Evolutionary conservation across 2,797 vertebrate genomes (phyloP), one percentile per base, ranked within the genome.

Genomic region (Lophura swinhoii): DNA sequence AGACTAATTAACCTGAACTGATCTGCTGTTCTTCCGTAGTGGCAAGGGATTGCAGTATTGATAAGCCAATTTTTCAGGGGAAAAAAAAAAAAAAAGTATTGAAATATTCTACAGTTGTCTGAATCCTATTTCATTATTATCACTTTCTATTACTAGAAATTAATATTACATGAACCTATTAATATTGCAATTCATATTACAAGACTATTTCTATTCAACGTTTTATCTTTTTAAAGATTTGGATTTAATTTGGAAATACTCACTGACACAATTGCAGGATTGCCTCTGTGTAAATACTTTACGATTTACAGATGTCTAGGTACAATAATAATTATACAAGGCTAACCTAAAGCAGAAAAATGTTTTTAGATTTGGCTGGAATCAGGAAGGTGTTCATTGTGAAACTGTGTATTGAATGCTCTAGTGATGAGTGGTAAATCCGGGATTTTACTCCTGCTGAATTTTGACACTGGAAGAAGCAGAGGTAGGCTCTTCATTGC

Each of bases 21-120:
- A 82, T 90, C 84, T 86, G 43, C 70, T 95, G 73, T 91, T 95
- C 95, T 96, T 94, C 79, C 48, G 96, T 91, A 91, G 31, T 87
- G 94, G 33, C 56, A 87, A 64, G 91, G 56, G 44, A 18, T 67
- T 96, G 41, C 70, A 79, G 24, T 77, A 87, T 79, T 67, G 89
- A 87, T 90, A 88, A 88, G 7, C 43, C n/a, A 56, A 55, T 26
- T 59, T 62, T 91, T 96, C 56, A 35, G 4, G 37, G 10, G 84
- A 56, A n/a, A 94, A 91, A 79, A 24, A 48, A 48, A 23, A 49
- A 49, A 31, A 71, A 78, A 11, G 78, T 90, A 43, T 81, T 86
- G 23, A 91, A 95, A 41, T 92, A 51, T 66, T 97, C 92, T 95
- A 64, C 12, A 60, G 44, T 68, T 93, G 28, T 82, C 10, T 79